These are phyloP conservation scores for Melanogrammus aeglefinus DNA, from an alignment of 2,797 vertebrate species.

Conservation along the genomic window DNA sequence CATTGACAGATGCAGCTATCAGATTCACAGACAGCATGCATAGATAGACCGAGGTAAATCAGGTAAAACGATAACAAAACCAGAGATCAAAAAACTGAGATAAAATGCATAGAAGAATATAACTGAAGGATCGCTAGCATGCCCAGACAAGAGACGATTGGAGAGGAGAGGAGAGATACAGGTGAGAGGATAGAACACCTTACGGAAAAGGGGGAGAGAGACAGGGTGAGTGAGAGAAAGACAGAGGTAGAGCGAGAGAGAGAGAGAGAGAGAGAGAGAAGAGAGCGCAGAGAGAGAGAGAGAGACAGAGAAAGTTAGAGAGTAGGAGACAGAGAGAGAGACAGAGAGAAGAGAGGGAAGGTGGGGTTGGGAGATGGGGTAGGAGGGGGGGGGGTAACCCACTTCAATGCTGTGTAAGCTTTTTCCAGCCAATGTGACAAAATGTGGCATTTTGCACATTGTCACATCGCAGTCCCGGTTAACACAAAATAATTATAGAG, in stretches of 20 bases:
- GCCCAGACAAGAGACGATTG: slow-evolving; percentile 83
- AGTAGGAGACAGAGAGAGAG: slow-evolving; percentile 55
- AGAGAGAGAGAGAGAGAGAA: slow-evolving; percentile 70
- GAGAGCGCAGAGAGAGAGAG: slow-evolving; percentile 63
- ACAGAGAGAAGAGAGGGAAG: slow-evolving; percentile 59
- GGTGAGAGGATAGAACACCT: slow-evolving; percentile 60
- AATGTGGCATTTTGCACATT: slow-evolving; percentile 84
- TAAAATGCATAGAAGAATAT: slow-evolving; percentile 87
- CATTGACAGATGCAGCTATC: slow-evolving; percentile 99
- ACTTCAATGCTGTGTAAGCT: slow-evolving; percentile 87
- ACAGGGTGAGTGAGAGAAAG: slow-evolving; percentile 23
- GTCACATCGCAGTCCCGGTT: slow-evolving; percentile 91
- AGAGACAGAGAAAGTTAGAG: slow-evolving; percentile 57
- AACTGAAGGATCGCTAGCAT: slow-evolving; percentile 86
- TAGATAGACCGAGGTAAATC: slow-evolving; percentile 84
- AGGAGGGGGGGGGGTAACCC: slow-evolving; percentile 79
- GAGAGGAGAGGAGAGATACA: slow-evolving; percentile 71
- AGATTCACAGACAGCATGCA: slow-evolving; percentile 99
- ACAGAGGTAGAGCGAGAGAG: slow-evolving; percentile 39
- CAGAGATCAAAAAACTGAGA: slow-evolving; percentile 74
- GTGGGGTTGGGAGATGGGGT: slow-evolving; percentile 73
- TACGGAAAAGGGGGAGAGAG: slow-evolving; percentile 41
- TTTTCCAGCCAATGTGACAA: slow-evolving; percentile 86
- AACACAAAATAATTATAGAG: slow-evolving; percentile 74
- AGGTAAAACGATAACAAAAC: slow-evolving; percentile 78